Base-by-base conservation (phyloP, 1,140 invertebrate species). In the Meloidogyne chitwoodi region DNA sequence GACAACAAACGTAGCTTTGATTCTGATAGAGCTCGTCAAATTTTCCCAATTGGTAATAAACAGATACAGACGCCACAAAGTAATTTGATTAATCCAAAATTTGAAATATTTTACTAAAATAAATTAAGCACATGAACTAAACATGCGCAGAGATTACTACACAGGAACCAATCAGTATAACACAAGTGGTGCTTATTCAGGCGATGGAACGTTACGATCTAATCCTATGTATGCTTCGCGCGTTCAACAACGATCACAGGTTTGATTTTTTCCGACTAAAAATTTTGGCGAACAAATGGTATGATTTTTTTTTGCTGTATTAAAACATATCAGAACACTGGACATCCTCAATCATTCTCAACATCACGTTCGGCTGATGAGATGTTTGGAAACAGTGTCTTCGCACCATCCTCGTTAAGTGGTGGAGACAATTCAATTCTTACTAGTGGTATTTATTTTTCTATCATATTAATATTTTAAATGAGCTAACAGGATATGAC, bases 161-260 rank as follows among this genome's bases (percentile, higher is more conserved):
- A 56, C 4, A n/a, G 48, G 48, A 1, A n/a, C 5, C 12, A 56
- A 56, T 56, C 48, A 56, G 19, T 56, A 56, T 6, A 56, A 56
- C n/a, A 14, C 19, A n/a, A 56, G 19, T 56, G 12, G 1, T 56
- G 22, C 65, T 24, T 66, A 19, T 66, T 8, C 29, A 22, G 48
- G 63, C 34, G 72, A 19, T 11, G 74, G 66, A 22, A 19, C 62
- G 2, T 41, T 44, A 1, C 77, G 78, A 38, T 80, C 77, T 29
- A 78, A 78, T 61, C 77, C 76, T 2, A 80, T 63, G 16, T 78
- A 78, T 74, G 78, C 68, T 19, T 68, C 76, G 22, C 77, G 77
- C 16, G 29, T 75, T 78, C 63, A 61, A 34, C 75, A 56, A 29
- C 75, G 41, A 14, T 27, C 56, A n/a, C 48, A 56, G 48, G 48